Evolutionary conservation across 2,888 invertebrate species (phyloP).

Genomic region (Hyles lineata): DNA sequence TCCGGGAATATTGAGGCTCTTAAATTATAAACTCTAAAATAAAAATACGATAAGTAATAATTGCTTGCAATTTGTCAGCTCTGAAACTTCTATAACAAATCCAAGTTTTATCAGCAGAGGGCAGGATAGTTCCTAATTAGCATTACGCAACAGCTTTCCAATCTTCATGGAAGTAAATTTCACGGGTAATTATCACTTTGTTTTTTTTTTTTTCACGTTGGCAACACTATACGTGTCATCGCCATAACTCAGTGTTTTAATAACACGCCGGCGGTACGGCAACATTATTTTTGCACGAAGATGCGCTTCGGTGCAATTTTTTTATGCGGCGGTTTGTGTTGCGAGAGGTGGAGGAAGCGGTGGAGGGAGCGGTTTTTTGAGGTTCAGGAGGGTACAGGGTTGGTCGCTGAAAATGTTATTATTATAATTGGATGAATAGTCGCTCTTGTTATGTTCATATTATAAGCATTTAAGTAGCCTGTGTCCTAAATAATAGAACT

Average conservation of each 20-base stretch:
- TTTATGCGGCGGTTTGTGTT: constrained; percentile 48
- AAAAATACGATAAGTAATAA: background rate
- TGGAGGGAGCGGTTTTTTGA: constrained; percentile 35
- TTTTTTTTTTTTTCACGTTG: constrained; percentile 62
- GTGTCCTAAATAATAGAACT: too few relatives aligned
- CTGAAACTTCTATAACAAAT: background rate
- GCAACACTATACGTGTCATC: constrained; percentile 73
- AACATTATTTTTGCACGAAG: constrained; percentile 63
- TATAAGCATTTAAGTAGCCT: too few relatives aligned
- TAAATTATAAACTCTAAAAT: background rate
- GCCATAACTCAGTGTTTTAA: constrained; percentile 78
- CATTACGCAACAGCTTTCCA: constrained; percentile 17
- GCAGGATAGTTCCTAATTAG: constrained; percentile 22
- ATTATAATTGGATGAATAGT: background rate
- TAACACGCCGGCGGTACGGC: constrained; percentile 67
- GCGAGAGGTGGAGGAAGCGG: constrained; percentile 39
- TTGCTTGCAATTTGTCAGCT: background rate
- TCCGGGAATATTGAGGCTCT: too few relatives aligned
- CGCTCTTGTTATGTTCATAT: background rate
- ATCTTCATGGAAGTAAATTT: constrained; percentile 55
- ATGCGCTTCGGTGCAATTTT: constrained; percentile 65
- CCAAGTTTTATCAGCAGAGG: background rate
- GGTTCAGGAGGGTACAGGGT: background rate
- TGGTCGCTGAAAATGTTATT: background rate
- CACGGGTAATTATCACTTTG: constrained; percentile 78